Evolutionary conservation across 1,140 invertebrate genomes (phyloP), one percentile per base, ranked within the genome.

Genomic region (Stenopsyche tienmushanensis): DNA sequence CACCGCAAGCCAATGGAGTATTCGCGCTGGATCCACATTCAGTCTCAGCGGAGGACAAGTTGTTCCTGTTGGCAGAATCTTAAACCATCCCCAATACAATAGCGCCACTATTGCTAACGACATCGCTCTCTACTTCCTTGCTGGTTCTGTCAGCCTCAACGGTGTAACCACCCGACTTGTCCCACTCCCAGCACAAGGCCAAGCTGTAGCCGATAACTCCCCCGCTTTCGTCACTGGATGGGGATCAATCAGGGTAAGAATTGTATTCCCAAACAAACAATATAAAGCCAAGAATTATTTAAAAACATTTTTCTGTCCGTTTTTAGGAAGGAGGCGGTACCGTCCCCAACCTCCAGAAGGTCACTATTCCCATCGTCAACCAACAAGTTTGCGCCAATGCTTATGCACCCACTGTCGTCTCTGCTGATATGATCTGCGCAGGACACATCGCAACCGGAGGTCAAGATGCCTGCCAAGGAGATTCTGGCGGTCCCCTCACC

Each of bases 361-460:
- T 49, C 15, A 49, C 45, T 20, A 49, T 49, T 49, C 76, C 81
- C 0, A 72, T 83, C 29, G 65, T 84, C 3, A 68, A 71, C 18
- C 62, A 23, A 0, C 8, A 26, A 0, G 39, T 20, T 2, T 83
- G 82, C 64, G 71, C 71, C 23, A 29, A 65, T 0, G 66, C 76
- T 44, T 75, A 80, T 29, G 18, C 41, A 44, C 13, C 29, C 13
- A 20, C 18, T 3, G 57, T 49, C 71, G 3, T 91, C n/a, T 85
- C 84, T 0, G 72, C 83, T 3, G 83, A 83, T n/a, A 89, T 90
- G 85, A 73, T 90, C 1, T 91, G 90, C 69, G 89, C 89, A 13
- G 88, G 88, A 10, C 17, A 44, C 0, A 13, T 63, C 1, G 76
- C 76, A 24, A 53, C 72, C 1, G n/a, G n/a, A n/a, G n/a, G n/a